phyloP scores from a whole-genome alignment of 2,797 vertebrate species.

The Xerus rutilus region DNA sequence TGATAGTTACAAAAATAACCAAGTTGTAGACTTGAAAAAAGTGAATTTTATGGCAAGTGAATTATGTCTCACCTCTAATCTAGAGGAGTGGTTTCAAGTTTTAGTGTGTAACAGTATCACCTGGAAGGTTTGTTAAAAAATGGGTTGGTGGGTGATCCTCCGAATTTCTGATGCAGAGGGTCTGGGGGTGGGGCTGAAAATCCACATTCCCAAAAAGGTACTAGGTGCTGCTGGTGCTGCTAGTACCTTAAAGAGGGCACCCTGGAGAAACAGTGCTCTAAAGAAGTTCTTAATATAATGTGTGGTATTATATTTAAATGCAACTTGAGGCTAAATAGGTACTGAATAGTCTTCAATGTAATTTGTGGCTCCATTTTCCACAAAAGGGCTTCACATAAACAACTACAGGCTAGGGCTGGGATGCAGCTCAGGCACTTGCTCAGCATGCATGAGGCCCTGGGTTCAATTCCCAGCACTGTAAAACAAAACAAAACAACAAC shows the following conservation, averaged over 20 bases:
- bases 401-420: neutral
- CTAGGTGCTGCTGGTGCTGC: neutral
- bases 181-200: neutral
- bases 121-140: neutral
- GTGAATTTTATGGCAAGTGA: neutral
- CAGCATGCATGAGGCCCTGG: neutral
- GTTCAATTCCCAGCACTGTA: neutral
- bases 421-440: neutral
- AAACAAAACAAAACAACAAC: neutral
- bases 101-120: neutral
- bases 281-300: neutral
- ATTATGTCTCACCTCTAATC: neutral
- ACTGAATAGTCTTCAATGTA: neutral
- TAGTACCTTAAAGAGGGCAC: neutral
- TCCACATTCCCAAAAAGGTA: neutral
- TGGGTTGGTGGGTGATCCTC: neutral
- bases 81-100: neutral
- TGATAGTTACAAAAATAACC: neutral
- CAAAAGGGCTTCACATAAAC: neutral
- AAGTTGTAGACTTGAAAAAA: neutral
- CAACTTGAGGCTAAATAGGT: neutral
- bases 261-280: neutral
- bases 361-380: neutral
- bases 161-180: neutral
- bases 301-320: neutral